Base-by-base conservation (phyloP, 2,113 vertebrate genomes). In the Chascanopsetta lugubris region DNA sequence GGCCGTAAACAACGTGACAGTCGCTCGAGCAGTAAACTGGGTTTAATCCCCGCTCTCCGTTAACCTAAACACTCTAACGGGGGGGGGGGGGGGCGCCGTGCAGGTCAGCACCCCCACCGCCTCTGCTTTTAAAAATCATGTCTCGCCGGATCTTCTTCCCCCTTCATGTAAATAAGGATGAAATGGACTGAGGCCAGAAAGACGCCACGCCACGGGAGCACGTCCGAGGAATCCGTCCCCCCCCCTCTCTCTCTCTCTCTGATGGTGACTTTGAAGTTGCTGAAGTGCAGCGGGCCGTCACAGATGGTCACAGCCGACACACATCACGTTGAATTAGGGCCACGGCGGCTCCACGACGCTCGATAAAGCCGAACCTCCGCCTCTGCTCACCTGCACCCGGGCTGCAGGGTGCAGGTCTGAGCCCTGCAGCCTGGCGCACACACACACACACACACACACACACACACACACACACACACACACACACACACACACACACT, bases 1-100 rank as follows among this genome's bases (percentile, higher is more conserved):
- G 1, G 51, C 78, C 82, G 57, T 81, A 82, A 86, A 86, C 84
- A 81, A 62, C 61, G 50, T 60, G 85, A 77, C 82, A 84, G 71
- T 73, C 45, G 42, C 40, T 24, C 29, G 56, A 61, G 77, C 55
- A 54, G 72, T 76, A 87, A 87, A 82, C 77, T 21, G 20, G 46
- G 56, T 65, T 69, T 36, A 48, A 73, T 72, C 69, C 57, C 38
- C 8, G 60, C 12, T 38, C 27, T 69, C 40, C 59, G 60, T 55
- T 40, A 57, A 61, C 34, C 36, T 8, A 36, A 69, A 82, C 70
- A 72, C 70, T 69, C 42, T 64, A 2, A 2, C n/a, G 0, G 69
- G 74, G 8, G 29, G 29, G 4, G 29, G 29, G 29, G 29, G 4
- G 15, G 15, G 38, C 38, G 38, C 38, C 38, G 15, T 38, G 34